Conservation (phyloP, 53 echinoderm and acorn worm genomes). For the Antedon mediterranea region DNA sequence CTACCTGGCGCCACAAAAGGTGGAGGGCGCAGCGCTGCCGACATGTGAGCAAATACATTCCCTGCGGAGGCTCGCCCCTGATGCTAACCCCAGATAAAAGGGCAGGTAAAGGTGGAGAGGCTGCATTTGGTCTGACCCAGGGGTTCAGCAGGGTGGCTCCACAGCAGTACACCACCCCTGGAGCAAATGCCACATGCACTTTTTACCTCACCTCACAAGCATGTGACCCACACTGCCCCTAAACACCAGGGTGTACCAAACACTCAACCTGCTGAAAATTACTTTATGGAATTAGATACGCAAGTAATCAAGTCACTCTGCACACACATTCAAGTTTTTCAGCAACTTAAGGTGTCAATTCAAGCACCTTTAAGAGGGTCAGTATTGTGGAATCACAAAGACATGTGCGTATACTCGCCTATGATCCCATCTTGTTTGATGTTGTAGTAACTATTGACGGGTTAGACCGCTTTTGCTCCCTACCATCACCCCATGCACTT, state of each 20-base stretch:
- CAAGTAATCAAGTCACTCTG: background rate
- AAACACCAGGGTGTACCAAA: background rate
- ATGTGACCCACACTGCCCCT: background rate
- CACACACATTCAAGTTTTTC: background rate
- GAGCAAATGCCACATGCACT: constrained; percentile 1
- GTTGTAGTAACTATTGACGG: background rate
- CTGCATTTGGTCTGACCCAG: background rate
- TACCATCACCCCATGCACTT: background rate
- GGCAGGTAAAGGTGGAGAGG: background rate
- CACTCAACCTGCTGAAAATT: background rate
- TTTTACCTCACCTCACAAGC: background rate
- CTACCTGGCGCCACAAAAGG: background rate
- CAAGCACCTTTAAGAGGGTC: background rate
- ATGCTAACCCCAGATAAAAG: background rate
- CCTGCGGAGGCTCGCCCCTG: background rate
- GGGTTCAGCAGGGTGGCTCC: background rate
- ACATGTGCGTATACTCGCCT: background rate
- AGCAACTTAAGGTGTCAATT: background rate
- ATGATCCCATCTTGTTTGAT: background rate
- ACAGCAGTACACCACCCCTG: background rate
- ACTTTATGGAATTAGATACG: background rate
- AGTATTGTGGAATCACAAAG: background rate
- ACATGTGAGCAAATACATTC: background rate
- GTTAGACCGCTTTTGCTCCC: background rate
- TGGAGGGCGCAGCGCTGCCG: background rate